Conservation (phyloP, 2,113 vertebrate genomes). For the Sturnus vulgaris region DNA sequence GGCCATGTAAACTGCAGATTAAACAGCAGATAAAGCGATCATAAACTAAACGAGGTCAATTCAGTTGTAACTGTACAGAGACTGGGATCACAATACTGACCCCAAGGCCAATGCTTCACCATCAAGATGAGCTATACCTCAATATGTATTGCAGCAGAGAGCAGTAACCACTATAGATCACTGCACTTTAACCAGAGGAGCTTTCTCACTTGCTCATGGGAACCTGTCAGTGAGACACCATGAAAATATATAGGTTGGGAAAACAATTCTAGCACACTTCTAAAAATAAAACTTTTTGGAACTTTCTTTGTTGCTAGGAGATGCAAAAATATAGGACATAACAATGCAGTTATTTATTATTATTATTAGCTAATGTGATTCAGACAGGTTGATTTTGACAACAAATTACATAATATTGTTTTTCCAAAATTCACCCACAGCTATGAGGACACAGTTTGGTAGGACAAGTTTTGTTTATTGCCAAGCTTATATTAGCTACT, state of each 20-base stretch:
- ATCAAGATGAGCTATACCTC: not conserved
- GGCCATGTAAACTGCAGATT: not conserved
- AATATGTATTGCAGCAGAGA: not conserved
- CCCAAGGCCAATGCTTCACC: not conserved
- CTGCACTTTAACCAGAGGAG: not conserved
- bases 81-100: not conserved
- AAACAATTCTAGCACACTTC: not conserved
- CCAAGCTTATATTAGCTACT: not conserved
- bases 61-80: not conserved
- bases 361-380: not conserved
- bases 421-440: not conserved
- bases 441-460: not conserved
- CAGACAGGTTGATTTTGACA: not conserved
- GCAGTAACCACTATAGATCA: not conserved
- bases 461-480: not conserved
- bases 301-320: not conserved
- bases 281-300: slow-evolving; percentile 31
- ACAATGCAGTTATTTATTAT: not conserved
- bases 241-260: not conserved
- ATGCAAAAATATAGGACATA: slow-evolving; percentile 7
- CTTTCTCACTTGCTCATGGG: not conserved
- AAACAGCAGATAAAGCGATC: not conserved
- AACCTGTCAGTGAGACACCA: not conserved
- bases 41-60: not conserved
- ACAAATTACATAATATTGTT: not conserved